phyloP scores from a whole-genome alignment of 1,140 invertebrate genomes.

The Platyscapa corneri region DNA sequence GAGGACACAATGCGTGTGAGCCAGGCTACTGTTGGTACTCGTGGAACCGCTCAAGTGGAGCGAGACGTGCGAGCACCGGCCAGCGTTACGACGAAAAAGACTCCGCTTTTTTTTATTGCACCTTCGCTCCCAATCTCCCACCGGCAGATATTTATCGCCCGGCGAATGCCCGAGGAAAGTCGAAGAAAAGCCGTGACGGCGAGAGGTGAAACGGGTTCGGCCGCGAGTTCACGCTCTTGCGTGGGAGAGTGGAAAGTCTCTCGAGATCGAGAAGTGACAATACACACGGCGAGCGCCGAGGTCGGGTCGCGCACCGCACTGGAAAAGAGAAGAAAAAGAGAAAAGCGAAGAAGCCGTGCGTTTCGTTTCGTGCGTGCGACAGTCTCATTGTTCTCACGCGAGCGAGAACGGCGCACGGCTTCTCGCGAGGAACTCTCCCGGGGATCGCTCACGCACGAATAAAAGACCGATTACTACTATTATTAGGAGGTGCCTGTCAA shows the following conservation, averaged over 20 bases:
- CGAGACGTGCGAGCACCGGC: background rate
- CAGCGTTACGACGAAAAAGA: background rate
- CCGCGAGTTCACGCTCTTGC: conserved; percentile 55
- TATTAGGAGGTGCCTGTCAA: conserved; percentile 33
- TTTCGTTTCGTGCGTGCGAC: conserved; percentile 61
- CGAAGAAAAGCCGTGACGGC: conserved; percentile 48
- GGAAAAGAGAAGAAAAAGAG: background rate
- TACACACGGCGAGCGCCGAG: background rate
- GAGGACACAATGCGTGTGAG: background rate
- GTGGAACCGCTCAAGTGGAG: background rate
- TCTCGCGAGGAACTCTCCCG: conserved; percentile 7
- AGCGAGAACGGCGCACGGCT: too few species aligned
- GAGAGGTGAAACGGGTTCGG: conserved; percentile 63
- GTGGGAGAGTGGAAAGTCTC: conserved; percentile 68
- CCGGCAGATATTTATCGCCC: conserved; percentile 52
- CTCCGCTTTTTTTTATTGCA: background rate
- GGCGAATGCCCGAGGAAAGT: conserved; percentile 7
- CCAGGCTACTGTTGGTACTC: background rate
- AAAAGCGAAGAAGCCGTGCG: conserved; percentile 55
- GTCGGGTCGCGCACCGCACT: background rate
- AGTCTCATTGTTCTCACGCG: conserved; percentile 52
- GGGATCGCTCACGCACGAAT: conserved; percentile 36
- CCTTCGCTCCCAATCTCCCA: background rate
- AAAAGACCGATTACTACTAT: conserved; percentile 47
- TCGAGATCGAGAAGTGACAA: conserved; percentile 59